Evolutionary conservation across 2,888 invertebrate species (phyloP).

Genomic region (Drosophila dives): DNA sequence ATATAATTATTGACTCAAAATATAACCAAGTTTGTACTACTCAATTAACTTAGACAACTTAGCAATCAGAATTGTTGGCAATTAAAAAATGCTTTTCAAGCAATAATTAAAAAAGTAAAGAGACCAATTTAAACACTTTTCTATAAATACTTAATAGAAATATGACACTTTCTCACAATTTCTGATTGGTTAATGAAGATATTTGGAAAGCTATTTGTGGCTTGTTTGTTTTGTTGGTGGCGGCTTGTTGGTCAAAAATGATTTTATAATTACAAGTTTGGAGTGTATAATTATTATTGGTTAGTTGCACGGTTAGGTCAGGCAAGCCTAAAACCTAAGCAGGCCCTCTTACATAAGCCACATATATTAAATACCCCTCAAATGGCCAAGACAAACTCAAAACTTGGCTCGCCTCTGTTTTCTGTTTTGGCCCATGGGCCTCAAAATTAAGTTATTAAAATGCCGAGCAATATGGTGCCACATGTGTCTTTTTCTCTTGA

Average conservation of each 20-base stretch:
- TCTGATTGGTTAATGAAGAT: constrained; percentile 65
- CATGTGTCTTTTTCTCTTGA: constrained; percentile 20
- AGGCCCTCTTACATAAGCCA: constrained; percentile 65
- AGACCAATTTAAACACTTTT: constrained; percentile 23
- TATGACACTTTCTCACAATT: constrained; percentile 73
- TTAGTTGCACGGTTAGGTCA: constrained; percentile 70
- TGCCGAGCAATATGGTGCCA: constrained; percentile 30
- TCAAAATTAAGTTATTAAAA: constrained; percentile 73
- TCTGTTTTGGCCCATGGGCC: constrained; percentile 64
- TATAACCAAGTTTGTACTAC: background rate
- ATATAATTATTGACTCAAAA: constrained; percentile 1
- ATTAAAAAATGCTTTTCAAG: constrained; percentile 27
- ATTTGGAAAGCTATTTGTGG: constrained; percentile 65
- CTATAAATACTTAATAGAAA: constrained; percentile 63
- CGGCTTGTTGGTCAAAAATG: constrained; percentile 60
- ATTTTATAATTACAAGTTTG: constrained; percentile 72
- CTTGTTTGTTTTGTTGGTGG: constrained; percentile 35
- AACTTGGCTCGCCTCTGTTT: constrained; percentile 15
- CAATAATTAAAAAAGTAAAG: constrained; percentile 40
- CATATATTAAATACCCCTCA: constrained; percentile 59
- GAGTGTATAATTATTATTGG: constrained; percentile 67
- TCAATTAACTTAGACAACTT: constrained; percentile 1
- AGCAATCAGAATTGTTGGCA: constrained; percentile 18
- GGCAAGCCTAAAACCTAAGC: constrained; percentile 37
- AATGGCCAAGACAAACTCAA: constrained; percentile 4